A percentile compares a stretch with the other conserved stretches of the same genome.
These are phyloP conservation scores for Bovichtus diacanthus DNA, from an alignment of 2,797 vertebrate species.

Conservation along the genomic window DNA sequence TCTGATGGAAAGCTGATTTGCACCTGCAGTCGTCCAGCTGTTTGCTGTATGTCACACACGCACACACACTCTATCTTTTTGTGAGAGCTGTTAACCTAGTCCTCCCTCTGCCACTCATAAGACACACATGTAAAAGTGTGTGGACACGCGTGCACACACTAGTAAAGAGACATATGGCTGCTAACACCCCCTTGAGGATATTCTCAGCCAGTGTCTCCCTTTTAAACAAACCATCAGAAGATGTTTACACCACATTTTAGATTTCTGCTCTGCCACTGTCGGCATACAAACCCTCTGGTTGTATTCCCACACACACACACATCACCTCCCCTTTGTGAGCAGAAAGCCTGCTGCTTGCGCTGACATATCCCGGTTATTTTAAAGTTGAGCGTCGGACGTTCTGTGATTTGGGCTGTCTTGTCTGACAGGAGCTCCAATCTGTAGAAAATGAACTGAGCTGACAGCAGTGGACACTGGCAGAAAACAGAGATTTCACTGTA, in stretches of 20 bases:
- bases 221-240: constrained; percentile 52
- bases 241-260: constrained; percentile 40
- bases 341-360: background rate
- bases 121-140: background rate
- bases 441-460: constrained; percentile 42
- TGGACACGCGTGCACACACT: background rate
- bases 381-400: constrained; percentile 25
- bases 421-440: constrained; percentile 39
- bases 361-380: constrained; percentile 40
- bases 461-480: constrained; percentile 36
- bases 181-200: constrained; percentile 62
- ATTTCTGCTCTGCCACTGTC: constrained; percentile 12
- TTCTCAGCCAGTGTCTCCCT: constrained; percentile 41
- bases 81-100: constrained; percentile 9
- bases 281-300: constrained; percentile 23
- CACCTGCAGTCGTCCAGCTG: constrained; percentile 68
- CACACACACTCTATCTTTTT: constrained; percentile 20
- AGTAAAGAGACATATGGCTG: constrained; percentile 27
- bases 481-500: constrained; percentile 37
- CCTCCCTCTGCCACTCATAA: background rate
- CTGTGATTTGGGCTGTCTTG: constrained; percentile 14
- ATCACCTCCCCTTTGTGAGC: constrained; percentile 27
- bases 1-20: constrained; percentile 58
- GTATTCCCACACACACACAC: constrained; percentile 10
- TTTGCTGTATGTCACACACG: constrained; percentile 34